Evolutionary conservation across 2,113 vertebrate genomes (phyloP), one percentile per base, ranked within the genome.

Genomic region (Dipodomys spectabilis): DNA sequence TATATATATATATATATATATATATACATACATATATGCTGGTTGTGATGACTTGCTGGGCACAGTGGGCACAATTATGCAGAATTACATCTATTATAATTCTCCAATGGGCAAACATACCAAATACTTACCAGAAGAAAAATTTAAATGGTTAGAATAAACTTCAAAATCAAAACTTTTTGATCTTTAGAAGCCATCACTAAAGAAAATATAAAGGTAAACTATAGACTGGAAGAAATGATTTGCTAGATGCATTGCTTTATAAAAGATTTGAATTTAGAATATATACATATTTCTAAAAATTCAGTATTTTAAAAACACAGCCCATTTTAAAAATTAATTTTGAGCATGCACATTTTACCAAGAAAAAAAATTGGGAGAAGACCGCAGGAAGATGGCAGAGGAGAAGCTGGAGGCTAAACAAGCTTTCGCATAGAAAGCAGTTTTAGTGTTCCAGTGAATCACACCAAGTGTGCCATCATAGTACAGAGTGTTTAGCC

Each of bases 91-190:
- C n/a, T n/a, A n/a, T n/a, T n/a, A n/a, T n/a, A n/a, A n/a, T n/a
- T n/a, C n/a, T n/a, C n/a, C n/a, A n/a, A 49, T 22, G 65, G 35
- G 7, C 19, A 78, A n/a, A 91, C 3, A 78, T 60, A 84, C 88
- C 71, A 22, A 72, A 75, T 62, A 5, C 0, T 13, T 86, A 62
- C 20, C 19, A 71, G 25, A 5, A 78, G 72, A 1, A n/a, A 94
- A 86, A 91, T 57, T 16, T 44, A 78, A 91, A 77, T 6, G 28
- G 13, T 68, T 81, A 82, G 30, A 86, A 10, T 45, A 2, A 9
- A 90, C 1, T 28, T 30, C 6, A 90, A 96, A 95, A 68, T 53
- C 35, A 32, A 73, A 91, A 68, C 12, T 80, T 88, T 84, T 53
- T 90, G 7, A 2, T 85, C 32, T 82, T 62, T 4, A 72, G 53